Evolutionary conservation across 2,888 invertebrate genomes (phyloP).

Genomic region (Thelaira solivaga): DNA sequence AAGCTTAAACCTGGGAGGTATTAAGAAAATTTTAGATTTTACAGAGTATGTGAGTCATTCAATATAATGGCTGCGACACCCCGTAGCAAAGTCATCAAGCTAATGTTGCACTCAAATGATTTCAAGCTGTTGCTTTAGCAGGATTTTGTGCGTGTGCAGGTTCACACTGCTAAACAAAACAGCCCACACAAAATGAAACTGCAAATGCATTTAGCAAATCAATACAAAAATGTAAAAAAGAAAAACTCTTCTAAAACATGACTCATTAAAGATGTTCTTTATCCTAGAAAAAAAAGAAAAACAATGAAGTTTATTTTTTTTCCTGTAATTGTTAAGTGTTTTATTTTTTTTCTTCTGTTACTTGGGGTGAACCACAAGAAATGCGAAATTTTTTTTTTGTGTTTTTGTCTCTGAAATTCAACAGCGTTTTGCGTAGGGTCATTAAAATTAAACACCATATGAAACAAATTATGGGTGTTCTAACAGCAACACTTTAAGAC

Average conservation of each 20-base stretch:
- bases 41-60: no score
- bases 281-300: neutral
- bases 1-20: no score
- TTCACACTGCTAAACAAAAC: neutral
- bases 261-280: neutral
- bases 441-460: neutral
- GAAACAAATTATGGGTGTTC: neutral
- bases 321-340: no score
- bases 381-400: neutral
- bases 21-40: no score
- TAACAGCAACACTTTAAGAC: neutral
- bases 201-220: neutral
- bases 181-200: no score
- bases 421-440: neutral
- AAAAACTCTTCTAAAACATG: neutral
- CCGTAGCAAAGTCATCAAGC: no score
- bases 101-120: no score
- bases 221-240: neutral
- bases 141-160: no score
- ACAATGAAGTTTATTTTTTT: slow-evolving; percentile 8
- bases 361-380: slow-evolving; percentile 53
- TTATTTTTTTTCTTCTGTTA: neutral
- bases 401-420: neutral
- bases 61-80: no score
- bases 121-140: no score